Percentiles rank a stretch among this genome's conserved stretches.
phyloP scores from a whole-genome alignment of 2,888 invertebrate species.

The Ormyrus nitidulus region DNA sequence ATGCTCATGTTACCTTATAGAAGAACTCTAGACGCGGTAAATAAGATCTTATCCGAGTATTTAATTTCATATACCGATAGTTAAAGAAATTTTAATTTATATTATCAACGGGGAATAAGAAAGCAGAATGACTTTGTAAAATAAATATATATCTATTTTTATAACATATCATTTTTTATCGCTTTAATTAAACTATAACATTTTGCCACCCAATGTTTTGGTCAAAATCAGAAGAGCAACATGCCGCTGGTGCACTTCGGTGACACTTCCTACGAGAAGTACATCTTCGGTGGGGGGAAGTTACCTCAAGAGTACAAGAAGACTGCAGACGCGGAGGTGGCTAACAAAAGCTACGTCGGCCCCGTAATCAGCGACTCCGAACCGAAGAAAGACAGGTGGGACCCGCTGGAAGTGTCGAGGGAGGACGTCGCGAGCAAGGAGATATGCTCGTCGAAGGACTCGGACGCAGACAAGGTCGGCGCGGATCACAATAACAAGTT shows the following conservation, averaged over 20 bases:
- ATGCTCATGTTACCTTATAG: too few relatives aligned
- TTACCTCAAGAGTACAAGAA: conserved; percentile 21
- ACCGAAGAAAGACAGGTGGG: conserved; percentile 4
- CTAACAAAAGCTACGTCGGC: not conserved
- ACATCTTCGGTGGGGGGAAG: conserved; percentile 68
- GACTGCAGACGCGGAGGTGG: not conserved
- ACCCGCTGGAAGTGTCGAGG: not conserved
- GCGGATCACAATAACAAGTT: conserved; percentile 17
- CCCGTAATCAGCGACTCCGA: conserved; percentile 5
- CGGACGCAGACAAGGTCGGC: conserved; percentile 6
- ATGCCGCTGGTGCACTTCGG: conserved; percentile 83
- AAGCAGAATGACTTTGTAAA: too few relatives aligned
- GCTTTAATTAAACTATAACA: too few relatives aligned
- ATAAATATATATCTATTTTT: too few relatives aligned
- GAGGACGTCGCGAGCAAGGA: conserved; percentile 21
- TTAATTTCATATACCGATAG: too few relatives aligned
- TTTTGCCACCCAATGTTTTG: too few relatives aligned
- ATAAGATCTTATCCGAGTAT: too few relatives aligned
- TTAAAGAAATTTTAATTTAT: too few relatives aligned
- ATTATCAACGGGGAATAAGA: too few relatives aligned
- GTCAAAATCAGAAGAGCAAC: conserved; percentile 58
- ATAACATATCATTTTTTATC: too few relatives aligned
- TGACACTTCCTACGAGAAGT: conserved; percentile 77
- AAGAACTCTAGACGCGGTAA: too few relatives aligned
- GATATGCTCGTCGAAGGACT: not conserved